Percentiles rank a stretch among this genome's conserved stretches.
phyloP scores from a whole-genome alignment of 2,113 vertebrate genomes.

The Struthidea cinerea region DNA sequence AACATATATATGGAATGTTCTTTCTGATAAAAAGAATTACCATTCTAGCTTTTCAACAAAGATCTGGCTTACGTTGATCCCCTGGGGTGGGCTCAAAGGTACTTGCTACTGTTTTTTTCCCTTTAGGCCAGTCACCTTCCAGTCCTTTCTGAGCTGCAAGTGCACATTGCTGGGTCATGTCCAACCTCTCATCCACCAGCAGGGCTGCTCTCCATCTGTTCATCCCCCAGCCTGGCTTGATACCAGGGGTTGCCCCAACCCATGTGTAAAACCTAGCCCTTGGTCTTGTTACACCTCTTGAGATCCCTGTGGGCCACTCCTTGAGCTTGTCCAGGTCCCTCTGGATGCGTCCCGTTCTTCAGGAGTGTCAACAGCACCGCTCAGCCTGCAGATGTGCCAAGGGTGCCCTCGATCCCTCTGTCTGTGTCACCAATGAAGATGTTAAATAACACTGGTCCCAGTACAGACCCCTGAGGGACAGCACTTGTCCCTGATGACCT shows the following conservation, averaged over 20 bases:
- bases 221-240: neutral
- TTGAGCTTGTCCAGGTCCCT: neutral
- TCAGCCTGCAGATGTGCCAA: neutral
- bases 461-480: neutral
- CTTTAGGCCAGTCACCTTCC: neutral
- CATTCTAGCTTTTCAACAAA: neutral
- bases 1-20: neutral
- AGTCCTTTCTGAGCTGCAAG: neutral
- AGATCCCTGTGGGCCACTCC: neutral
- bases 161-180: neutral
- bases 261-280: neutral
- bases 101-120: neutral
- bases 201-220: neutral
- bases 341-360: neutral
- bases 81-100: neutral
- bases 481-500: neutral
- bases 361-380: neutral
- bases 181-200: neutral
- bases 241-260: accelerated
- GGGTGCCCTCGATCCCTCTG: neutral
- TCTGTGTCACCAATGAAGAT: neutral
- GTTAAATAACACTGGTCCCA: neutral
- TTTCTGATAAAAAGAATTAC: neutral
- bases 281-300: neutral
- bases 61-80: neutral